Conservation (phyloP, 2,113 vertebrate species). For the Hyaena hyaena region DNA sequence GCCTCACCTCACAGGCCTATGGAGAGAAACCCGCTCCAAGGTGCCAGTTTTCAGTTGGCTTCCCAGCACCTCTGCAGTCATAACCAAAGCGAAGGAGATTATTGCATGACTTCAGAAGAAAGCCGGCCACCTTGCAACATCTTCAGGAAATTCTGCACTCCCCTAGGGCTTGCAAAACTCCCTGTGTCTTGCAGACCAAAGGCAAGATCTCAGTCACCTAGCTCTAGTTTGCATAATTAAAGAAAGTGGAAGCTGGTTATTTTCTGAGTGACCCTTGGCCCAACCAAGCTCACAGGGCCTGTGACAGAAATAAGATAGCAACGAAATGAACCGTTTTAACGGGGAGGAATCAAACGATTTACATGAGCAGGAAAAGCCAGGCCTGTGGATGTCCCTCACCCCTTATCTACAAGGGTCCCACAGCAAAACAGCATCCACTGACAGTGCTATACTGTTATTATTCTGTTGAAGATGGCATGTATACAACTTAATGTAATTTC, state of each 20-base stretch:
- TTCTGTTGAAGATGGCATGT: neutral
- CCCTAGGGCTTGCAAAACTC: constrained; percentile 75
- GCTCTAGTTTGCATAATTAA: constrained; percentile 72
- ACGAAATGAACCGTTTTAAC: neutral
- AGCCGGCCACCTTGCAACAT: constrained; percentile 62
- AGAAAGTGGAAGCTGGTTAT: constrained; percentile 72
- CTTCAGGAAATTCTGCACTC: constrained; percentile 77
- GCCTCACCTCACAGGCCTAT: neutral
- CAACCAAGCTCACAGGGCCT: constrained; percentile 4
- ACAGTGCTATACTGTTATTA: neutral
- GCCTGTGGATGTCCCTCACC: neutral
- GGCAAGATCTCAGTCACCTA: constrained; percentile 68
- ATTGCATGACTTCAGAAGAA: constrained; percentile 50
- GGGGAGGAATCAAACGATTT: neutral
- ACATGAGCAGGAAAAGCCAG: neutral
- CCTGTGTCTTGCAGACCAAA: constrained; percentile 56
- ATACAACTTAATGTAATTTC: neutral
- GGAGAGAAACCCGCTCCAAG: neutral
- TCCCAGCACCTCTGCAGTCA: constrained; percentile 59
- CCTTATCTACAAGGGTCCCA: neutral
- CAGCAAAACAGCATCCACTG: neutral
- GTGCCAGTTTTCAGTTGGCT: constrained; percentile 6
- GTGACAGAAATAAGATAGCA: constrained; percentile 22
- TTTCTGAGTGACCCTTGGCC: constrained; percentile 58
- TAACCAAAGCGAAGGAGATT: constrained; percentile 55